phyloP scores from a whole-genome alignment of 2,113 vertebrate genomes.

The Ia io region DNA sequence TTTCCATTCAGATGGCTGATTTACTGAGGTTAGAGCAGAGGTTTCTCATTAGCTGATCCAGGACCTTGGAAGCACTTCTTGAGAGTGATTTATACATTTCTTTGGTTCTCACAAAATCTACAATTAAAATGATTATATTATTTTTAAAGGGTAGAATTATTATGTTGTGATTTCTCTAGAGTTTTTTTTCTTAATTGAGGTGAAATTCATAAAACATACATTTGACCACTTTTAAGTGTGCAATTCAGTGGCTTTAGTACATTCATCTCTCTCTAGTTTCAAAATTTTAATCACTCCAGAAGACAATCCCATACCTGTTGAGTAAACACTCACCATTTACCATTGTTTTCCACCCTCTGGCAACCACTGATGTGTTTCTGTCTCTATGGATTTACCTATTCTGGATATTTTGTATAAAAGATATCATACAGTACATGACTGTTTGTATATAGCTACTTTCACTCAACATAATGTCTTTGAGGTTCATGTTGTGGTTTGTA shows the following conservation, averaged over 20 bases:
- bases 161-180: not conserved
- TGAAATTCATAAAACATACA: not conserved
- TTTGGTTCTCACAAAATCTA: not conserved
- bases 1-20: not conserved
- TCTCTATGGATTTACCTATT: not conserved
- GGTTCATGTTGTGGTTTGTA: not conserved
- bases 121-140: not conserved
- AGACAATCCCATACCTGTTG: not conserved
- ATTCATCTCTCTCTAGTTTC: not conserved
- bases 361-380: not conserved
- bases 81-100: not conserved
- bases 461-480: not conserved
- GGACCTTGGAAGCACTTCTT: not conserved
- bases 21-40: not conserved
- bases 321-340: not conserved
- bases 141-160: not conserved
- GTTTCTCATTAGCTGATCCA: not conserved
- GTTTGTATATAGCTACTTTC: not conserved
- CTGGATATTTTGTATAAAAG: not conserved
- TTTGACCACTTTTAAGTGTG: not conserved
- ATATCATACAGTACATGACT: not conserved
- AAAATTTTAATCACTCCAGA: not conserved
- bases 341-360: not conserved
- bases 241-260: not conserved
- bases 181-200: not conserved